Conservation (phyloP, 1,140 invertebrate species). For the Microvelia longipes region DNA sequence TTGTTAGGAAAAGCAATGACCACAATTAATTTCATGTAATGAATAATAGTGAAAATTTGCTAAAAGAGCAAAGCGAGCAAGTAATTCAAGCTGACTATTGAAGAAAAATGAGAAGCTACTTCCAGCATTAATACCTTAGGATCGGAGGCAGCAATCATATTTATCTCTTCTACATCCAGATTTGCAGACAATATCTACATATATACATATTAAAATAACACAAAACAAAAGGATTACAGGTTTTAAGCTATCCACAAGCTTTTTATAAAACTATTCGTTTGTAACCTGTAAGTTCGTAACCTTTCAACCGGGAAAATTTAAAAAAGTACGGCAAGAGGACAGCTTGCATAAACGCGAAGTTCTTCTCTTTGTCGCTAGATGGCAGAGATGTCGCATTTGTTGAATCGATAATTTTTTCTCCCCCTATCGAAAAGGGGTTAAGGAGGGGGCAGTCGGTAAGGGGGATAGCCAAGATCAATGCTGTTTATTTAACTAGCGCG, state of each 20-base stretch:
- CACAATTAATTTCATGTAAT: too few species aligned
- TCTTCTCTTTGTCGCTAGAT: not conserved
- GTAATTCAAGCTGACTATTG: too few species aligned
- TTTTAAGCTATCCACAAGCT: too few species aligned
- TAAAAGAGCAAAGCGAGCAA: too few species aligned
- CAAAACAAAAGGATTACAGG: not conserved
- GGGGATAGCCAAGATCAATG: not conserved
- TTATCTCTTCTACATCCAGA: conserved; percentile 34
- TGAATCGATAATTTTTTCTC: not conserved
- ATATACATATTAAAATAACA: not conserved
- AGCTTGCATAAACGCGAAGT: too few species aligned
- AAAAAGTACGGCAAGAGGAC: too few species aligned
- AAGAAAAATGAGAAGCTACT: not conserved
- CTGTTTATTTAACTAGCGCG: not conserved
- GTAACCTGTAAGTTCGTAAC: not conserved
- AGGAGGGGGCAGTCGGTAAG: not conserved
- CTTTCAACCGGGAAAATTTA: not conserved
- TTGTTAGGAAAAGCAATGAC: too few species aligned
- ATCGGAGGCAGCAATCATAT: conserved; percentile 65
- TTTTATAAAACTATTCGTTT: not conserved
- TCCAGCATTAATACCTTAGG: conserved; percentile 42
- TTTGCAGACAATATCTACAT: conserved; percentile 18
- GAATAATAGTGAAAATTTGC: too few species aligned
- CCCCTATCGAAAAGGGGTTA: not conserved
- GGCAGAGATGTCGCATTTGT: not conserved